A percentile compares a stretch with the other conserved stretches of the same genome.
Evolutionary conservation across 2,113 vertebrate genomes (phyloP).

Genomic region (Heliornis fulica): DNA sequence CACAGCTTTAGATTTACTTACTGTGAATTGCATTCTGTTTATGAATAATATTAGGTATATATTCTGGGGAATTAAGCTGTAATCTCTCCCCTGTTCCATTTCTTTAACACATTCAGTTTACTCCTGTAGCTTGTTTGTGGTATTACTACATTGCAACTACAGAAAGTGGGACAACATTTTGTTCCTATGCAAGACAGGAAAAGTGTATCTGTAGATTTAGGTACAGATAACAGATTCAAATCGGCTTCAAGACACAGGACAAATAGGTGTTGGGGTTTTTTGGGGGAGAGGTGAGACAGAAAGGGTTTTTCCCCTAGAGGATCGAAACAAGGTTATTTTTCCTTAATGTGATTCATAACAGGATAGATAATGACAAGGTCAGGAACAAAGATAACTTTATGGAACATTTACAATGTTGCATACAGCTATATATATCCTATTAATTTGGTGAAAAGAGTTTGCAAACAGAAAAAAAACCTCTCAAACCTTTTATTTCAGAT

Average conservation of each 20-base stretch:
- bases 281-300: not conserved
- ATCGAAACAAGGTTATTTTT: conserved; percentile 14
- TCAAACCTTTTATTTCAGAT: not conserved
- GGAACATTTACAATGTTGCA: not conserved
- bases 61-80: conserved; percentile 20
- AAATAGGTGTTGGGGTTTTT: conserved; percentile 33
- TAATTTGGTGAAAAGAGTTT: not conserved
- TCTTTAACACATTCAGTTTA: not conserved
- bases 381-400: not conserved
- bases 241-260: conserved; percentile 22
- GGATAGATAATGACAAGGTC: not conserved
- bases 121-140: not conserved
- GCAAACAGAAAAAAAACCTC: not conserved
- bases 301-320: conserved; percentile 41
- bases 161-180: conserved; percentile 54
- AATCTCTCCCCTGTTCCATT: not conserved
- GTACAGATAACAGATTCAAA: conserved; percentile 21
- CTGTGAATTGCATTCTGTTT: not conserved
- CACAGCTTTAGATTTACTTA: not conserved
- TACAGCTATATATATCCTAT: not conserved
- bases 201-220: conserved; percentile 17
- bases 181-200: conserved; percentile 51
- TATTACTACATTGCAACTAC: not conserved
- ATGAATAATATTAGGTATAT: not conserved
- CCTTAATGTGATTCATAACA: not conserved